Evolutionary conservation across 92 coral and sea anemone genomes (phyloP), one percentile per base, ranked within the genome.

Genomic region (Epizoanthus scotinus): DNA sequence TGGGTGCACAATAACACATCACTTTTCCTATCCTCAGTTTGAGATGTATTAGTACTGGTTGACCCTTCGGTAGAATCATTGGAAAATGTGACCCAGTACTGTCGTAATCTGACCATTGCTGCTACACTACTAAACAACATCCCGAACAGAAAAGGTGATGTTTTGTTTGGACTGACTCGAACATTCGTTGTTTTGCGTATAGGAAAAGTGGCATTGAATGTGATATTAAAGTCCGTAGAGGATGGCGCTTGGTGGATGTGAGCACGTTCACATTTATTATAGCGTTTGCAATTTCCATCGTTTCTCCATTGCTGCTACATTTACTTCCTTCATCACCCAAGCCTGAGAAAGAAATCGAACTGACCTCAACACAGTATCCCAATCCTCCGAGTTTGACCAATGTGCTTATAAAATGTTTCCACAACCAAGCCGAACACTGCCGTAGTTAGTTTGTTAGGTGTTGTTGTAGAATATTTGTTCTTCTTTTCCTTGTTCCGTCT

Each of bases 371-470:
- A 25, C 40, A 62, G 0, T 34, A 34, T 25, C 34, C 29, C 1
- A 62, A 9, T 34, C 67, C 67, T 6, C 40, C 26, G 67, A 62
- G 67, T 62, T 62, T 62, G 19, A 25, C 67, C 67, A 62, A 62
- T 19, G 0, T 62, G 18, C 14, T 27, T 3, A 19, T 62, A 8
- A n/a, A 21, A 62, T 62, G 67, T 34, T 62, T 62, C 67, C 3
- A 17, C 8, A 62, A 62, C 40, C 67, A 62, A 62, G 19, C 27
- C 25, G 67, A 62, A 14, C 27, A 24, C 28, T 29, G 40, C 27
- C 26, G 10, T 12, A 27, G 40, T 21, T 2, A 2, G n/a, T 34
- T 62, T 34, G 40, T 21, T 14, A 62, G 67, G n/a, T 17, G 27
- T 25, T 26, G 19, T 9, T 62, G 7, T 3, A 62, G 67, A 62